Base-by-base conservation (phyloP, 2,888 invertebrate genomes). In the Gnatocerus cornutus region DNA sequence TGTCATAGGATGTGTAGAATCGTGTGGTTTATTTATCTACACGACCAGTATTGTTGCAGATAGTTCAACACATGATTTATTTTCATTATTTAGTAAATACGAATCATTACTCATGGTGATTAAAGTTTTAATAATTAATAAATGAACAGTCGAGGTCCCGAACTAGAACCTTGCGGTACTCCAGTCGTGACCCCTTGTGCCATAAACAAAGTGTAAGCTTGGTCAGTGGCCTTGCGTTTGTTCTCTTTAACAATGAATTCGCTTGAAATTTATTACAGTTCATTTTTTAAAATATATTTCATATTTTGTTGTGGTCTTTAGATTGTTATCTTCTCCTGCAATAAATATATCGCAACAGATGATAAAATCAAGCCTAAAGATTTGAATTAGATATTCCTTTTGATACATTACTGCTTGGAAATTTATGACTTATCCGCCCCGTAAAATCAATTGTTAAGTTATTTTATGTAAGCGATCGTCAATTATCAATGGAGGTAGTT, bases 401-500 rank as follows among this genome's bases (percentile, higher is more conserved):
- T 33, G 33, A 33, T 33, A 33, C 33, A 33, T 33, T 33, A n/a
- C 33, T 33, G 33, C n/a, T 33, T 12, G 41, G 6, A 41, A 13
- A 41, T 41, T 41, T 13, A 41, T 41, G 41, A 12, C 9, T 12
- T 12, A 41, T 10, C n/a, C 41, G 41, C 41, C 41, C 41, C 41
- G 41, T 10, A 41, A 41, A 41, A 41, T 41, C 41, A 41, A 41
- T 41, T 13, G 41, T 41, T 33, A 13, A 41, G 41, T 41, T 41
- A 41, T 41, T 41, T 41, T 41, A 41, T 41, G 41, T 41, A 41
- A 41, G 12, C n/a, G 53, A 37, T 16, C 55, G 33, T 55, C 55
- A 55, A 55, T 55, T 55, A 55, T 55, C 55, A 39, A 55, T 41
- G 41, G 12, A 41, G 41, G 41, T 41, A 41, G n/a, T 41, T 41